Conservation (phyloP, 2,113 vertebrate genomes). For the Halichoeres trimaculatus region DNA sequence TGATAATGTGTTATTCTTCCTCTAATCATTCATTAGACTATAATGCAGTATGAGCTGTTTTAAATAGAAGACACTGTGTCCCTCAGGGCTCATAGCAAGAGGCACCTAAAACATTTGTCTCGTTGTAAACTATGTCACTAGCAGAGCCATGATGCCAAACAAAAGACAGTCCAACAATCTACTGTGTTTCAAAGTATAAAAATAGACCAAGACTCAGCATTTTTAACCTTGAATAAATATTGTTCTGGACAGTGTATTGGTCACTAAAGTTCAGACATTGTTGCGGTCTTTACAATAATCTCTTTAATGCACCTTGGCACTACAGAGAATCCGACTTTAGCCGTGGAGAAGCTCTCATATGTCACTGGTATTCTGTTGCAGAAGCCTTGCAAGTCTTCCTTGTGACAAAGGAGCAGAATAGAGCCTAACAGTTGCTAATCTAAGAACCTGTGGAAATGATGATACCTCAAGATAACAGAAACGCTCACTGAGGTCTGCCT, state of each 20-base stretch:
- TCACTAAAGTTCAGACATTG: slow-evolving; percentile 75
- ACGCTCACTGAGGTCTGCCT: slow-evolving; percentile 1
- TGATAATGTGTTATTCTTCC: slow-evolving; percentile 17
- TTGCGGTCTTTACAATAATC: slow-evolving; percentile 72
- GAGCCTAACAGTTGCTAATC: slow-evolving; percentile 68
- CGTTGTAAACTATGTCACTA: slow-evolving; percentile 26
- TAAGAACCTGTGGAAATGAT: slow-evolving; percentile 72
- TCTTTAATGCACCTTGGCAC: slow-evolving; percentile 77
- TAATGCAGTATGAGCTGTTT: background rate
- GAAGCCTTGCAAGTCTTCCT: slow-evolving; percentile 74
- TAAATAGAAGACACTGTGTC: background rate
- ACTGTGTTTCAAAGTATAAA: slow-evolving; percentile 23
- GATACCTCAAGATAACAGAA: slow-evolving; percentile 54
- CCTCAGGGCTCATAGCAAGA: background rate
- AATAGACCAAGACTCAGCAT: slow-evolving; percentile 48
- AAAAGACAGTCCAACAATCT: slow-evolving; percentile 25
- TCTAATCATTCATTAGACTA: background rate
- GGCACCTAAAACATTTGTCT: slow-evolving; percentile 10
- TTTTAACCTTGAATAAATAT: slow-evolving; percentile 51
- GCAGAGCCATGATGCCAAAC: slow-evolving; percentile 1
- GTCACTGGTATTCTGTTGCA: slow-evolving; percentile 72
- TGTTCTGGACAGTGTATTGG: slow-evolving; percentile 53
- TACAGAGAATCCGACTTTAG: slow-evolving; percentile 71
- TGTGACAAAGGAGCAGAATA: slow-evolving; percentile 75
- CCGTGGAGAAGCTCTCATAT: slow-evolving; percentile 78